phyloP scores from a whole-genome alignment of 2,113 vertebrate species.

The Prunella himalayana region DNA sequence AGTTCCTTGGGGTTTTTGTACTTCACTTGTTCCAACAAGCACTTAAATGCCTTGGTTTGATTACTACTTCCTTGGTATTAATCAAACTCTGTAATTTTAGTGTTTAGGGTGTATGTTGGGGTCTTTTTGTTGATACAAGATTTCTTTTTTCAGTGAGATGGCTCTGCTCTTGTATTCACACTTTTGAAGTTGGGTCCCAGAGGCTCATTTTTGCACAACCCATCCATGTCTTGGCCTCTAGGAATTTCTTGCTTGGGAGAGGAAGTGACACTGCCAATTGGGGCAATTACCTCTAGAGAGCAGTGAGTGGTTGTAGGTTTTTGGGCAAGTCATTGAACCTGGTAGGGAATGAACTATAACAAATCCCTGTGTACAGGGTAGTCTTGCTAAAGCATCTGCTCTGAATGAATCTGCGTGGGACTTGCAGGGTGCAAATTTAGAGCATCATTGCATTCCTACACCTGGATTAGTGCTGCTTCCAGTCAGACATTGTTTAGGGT shows the following conservation, averaged over 20 bases:
- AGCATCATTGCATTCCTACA: background rate
- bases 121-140: background rate
- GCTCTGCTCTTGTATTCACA: rapidly evolving
- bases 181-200: background rate
- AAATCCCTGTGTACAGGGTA: background rate
- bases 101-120: background rate
- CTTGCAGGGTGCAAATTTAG: background rate
- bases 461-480: background rate
- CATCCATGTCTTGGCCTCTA: background rate
- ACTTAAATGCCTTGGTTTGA: background rate
- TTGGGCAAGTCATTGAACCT: background rate
- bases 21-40: background rate
- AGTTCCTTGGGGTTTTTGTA: background rate
- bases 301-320: background rate
- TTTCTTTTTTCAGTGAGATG: background rate
- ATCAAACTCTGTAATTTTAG: background rate
- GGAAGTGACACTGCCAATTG: rapidly evolving
- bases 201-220: background rate
- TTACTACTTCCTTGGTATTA: background rate
- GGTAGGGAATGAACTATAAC: background rate
- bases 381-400: background rate
- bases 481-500: background rate
- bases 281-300: background rate
- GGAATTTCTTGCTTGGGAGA: background rate
- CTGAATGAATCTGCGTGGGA: background rate